Evolutionary conservation across 1,140 invertebrate species (phyloP).

Genomic region (Harlomillsia oculata): DNA sequence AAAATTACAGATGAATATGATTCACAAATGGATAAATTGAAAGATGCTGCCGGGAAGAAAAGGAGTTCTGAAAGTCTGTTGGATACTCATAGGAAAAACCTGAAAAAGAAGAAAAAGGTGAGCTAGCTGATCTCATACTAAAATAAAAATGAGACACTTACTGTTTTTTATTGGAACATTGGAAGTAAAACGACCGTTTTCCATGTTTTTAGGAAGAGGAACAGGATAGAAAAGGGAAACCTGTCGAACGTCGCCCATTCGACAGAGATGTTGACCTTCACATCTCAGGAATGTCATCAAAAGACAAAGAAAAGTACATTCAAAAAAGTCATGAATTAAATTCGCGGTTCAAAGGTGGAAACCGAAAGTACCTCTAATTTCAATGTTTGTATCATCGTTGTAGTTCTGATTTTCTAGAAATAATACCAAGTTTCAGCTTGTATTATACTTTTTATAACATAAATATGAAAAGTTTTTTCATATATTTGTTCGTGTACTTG

Average conservation of each 20-base stretch:
- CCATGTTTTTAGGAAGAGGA: too few species aligned
- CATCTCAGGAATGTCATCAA: conserved; percentile 43
- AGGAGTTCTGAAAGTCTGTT: conserved; percentile 35
- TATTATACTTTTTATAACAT: too few species aligned
- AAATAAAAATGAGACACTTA: not conserved
- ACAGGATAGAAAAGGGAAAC: conserved; percentile 28
- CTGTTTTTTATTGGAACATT: not conserved
- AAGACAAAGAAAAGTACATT: conserved; percentile 43
- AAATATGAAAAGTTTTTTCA: too few species aligned
- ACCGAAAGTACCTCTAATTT: conserved; percentile 38
- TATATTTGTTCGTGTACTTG: too few species aligned
- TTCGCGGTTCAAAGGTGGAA: conserved; percentile 39
- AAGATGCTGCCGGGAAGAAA: conserved; percentile 5
- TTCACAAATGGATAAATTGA: conserved; percentile 23
- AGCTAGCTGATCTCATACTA: conserved; percentile 14
- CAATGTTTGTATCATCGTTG: too few species aligned
- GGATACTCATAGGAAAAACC: conserved; percentile 38
- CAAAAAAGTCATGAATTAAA: conserved; percentile 43
- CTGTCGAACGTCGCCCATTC: conserved; percentile 41
- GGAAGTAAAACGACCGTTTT: not conserved
- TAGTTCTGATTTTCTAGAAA: too few species aligned
- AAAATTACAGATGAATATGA: conserved; percentile 23
- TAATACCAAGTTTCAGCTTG: too few species aligned
- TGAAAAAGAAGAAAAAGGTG: conserved; percentile 32
- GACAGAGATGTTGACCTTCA: conserved; percentile 45